These are phyloP conservation scores for Opisthocomus hoazin DNA, from an alignment of 2,113 vertebrate species.

Conservation along the genomic window DNA sequence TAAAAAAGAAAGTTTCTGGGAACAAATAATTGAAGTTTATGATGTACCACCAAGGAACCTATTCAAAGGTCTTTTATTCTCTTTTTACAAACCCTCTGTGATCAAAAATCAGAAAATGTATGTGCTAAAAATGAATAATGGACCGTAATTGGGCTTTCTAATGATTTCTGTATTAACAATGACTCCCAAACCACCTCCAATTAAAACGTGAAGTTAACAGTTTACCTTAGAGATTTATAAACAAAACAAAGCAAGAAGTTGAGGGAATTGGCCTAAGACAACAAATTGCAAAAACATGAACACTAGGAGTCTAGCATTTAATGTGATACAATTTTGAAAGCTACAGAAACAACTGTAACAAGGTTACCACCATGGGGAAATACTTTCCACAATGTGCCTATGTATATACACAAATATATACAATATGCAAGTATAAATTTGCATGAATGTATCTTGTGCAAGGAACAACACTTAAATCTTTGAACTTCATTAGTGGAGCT, in stretches of 20 bases:
- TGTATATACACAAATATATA: neutral
- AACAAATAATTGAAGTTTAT: conserved; percentile 63
- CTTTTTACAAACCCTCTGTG: conserved; percentile 50
- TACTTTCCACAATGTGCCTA: neutral
- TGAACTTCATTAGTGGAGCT: neutral
- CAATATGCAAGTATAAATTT: neutral
- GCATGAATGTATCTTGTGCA: neutral
- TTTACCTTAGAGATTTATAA: neutral
- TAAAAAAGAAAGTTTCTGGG: conserved; percentile 41
- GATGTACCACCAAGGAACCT: conserved; percentile 30
- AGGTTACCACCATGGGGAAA: neutral
- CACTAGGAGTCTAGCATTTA: neutral
- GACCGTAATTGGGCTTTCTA: neutral
- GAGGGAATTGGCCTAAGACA: neutral
- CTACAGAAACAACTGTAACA: neutral
- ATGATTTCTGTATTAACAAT: conserved; percentile 16
- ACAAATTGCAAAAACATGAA: neutral
- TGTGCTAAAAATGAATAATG: conserved; percentile 30
- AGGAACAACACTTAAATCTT: neutral
- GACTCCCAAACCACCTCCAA: neutral
- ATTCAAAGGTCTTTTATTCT: conserved; percentile 39
- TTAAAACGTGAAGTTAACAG: neutral
- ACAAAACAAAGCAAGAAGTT: conserved; percentile 16
- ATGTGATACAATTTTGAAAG: neutral
- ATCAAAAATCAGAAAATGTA: conserved; percentile 33